Percentiles rank a stretch among this genome's conserved stretches.
phyloP scores from a whole-genome alignment of 2,888 invertebrate species.

The Drosophila meridionalis region DNA sequence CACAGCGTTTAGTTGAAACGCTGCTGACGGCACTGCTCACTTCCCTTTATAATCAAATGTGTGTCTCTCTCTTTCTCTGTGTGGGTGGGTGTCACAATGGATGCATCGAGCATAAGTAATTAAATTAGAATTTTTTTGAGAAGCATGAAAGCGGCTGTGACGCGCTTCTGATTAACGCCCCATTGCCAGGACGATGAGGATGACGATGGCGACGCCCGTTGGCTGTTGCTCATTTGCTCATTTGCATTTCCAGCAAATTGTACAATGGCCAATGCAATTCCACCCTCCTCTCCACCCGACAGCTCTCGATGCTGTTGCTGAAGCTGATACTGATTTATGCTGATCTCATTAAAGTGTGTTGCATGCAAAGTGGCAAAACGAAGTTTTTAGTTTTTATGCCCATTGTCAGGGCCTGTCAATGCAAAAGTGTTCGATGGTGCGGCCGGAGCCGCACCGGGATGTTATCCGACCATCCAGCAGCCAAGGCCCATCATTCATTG shows the following conservation, averaged over 20 bases:
- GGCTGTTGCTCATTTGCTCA: constrained; percentile 36
- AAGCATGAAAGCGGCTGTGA: constrained; percentile 65
- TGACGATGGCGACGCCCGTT: constrained; percentile 44
- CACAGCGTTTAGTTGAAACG: constrained; percentile 43
- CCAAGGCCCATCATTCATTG: constrained; percentile 78
- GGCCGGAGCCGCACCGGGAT: background rate
- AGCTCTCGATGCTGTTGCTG: constrained; percentile 52
- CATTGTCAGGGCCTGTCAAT: constrained; percentile 45
- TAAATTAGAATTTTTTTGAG: constrained; percentile 83
- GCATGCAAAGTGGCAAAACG: constrained; percentile 67
- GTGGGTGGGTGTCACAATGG: constrained; percentile 67
- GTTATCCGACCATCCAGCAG: background rate
- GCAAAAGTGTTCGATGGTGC: constrained; percentile 2
- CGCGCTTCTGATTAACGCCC: constrained; percentile 70
- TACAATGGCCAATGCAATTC: constrained; percentile 31
- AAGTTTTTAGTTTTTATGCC: constrained; percentile 69
- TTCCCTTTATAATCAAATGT: constrained; percentile 61
- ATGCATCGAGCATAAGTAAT: constrained; percentile 84
- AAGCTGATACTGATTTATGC: constrained; percentile 77
- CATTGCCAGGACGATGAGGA: constrained; percentile 65
- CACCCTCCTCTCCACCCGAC: constrained; percentile 10
- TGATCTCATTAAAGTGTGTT: constrained; percentile 76
- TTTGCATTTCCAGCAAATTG: constrained; percentile 67
- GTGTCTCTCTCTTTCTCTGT: background rate
- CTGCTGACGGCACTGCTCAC: constrained; percentile 50